phyloP scores from a whole-genome alignment of 2,888 invertebrate species.

The Macrosiphum euphorbiae region DNA sequence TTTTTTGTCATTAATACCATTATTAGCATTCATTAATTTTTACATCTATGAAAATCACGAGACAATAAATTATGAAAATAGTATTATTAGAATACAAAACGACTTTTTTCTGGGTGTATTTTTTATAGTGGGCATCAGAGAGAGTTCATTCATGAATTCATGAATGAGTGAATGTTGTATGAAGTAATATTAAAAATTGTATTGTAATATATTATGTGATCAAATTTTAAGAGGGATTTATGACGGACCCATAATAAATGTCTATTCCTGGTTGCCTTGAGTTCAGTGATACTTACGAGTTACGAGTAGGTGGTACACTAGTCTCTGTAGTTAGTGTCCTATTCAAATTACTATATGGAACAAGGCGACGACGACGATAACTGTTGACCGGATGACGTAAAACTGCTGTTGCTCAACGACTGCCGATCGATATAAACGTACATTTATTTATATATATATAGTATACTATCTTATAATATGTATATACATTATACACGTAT shows the following conservation, averaged over 20 bases:
- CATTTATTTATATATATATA: neutral
- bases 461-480: neutral
- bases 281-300: conserved; percentile 5
- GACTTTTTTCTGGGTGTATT: neutral
- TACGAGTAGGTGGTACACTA: conserved; percentile 42
- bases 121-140: conserved; percentile 23
- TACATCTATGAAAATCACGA: neutral
- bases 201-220: conserved; percentile 19
- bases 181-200: neutral
- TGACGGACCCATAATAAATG: conserved; percentile 1
- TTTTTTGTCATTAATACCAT: neutral
- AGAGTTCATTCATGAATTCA: conserved; percentile 25
- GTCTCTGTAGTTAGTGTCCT: conserved; percentile 14
- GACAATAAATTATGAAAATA: neutral
- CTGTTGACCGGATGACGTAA: conserved; percentile 39
- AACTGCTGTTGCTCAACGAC: conserved; percentile 27
- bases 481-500: neutral
- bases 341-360: conserved; percentile 40
- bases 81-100: neutral
- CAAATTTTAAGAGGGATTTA: conserved; percentile 44
- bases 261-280: conserved; percentile 45
- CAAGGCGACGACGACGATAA: conserved; percentile 35
- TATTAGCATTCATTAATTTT: neutral
- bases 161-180: conserved; percentile 23
- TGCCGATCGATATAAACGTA: neutral